Conservation (phyloP, 2,888 invertebrate species). For the Agrotis segetum region DNA sequence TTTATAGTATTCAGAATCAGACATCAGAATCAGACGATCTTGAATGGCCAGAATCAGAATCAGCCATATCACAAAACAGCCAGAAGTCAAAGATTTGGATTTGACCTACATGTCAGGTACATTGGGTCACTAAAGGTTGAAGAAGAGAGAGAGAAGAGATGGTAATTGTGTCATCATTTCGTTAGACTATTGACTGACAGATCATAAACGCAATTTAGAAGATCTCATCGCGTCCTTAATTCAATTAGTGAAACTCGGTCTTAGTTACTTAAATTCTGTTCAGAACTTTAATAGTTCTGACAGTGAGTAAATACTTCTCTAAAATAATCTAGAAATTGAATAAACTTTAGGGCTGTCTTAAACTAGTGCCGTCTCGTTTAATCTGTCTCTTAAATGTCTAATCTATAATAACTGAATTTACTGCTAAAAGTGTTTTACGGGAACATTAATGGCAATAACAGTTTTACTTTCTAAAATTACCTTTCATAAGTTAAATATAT, state of each 20-base stretch:
- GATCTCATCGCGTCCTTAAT: not conserved
- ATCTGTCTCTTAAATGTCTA: not conserved
- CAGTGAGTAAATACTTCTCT: not conserved
- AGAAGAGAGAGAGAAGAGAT: no score
- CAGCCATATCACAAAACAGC: no score
- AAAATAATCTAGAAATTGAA: slow-evolving; percentile 13
- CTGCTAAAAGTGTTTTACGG: not conserved
- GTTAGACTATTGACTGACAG: not conserved
- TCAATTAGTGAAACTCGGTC: not conserved
- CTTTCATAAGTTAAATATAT: not conserved
- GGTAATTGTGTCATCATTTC: not conserved
- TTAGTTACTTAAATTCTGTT: slow-evolving; percentile 5
- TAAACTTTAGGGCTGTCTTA: slow-evolving; percentile 9
- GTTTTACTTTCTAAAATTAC: not conserved
- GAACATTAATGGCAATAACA: not conserved
- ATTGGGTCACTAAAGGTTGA: no score
- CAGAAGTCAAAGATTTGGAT: no score
- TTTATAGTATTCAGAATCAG: no score
- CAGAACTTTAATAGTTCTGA: slow-evolving; percentile 10
- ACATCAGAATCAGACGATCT: no score
- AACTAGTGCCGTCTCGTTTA: not conserved
- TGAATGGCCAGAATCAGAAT: no score
- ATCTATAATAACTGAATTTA: not conserved
- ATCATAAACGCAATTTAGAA: not conserved
- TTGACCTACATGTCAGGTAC: no score